Evolutionary conservation across 2,888 invertebrate species (phyloP).

Genomic region (Asteroscopus sphinx): DNA sequence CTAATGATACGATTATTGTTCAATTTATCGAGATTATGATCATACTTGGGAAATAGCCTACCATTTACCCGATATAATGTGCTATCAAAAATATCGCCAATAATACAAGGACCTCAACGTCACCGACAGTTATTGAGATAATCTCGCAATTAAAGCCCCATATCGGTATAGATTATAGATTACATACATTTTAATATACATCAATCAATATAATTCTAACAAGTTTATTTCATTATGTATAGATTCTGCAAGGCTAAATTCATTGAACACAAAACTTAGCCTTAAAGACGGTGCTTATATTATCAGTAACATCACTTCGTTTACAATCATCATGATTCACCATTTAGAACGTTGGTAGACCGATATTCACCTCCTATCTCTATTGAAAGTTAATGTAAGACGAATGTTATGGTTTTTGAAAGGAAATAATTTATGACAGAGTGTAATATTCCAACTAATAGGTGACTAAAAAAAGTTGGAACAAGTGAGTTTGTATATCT

Average conservation of each 20-base stretch:
- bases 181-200: neutral
- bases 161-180: conserved; percentile 8
- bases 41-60: conserved; percentile 21
- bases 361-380: conserved; percentile 39
- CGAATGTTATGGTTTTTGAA: too few species aligned
- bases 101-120: conserved; percentile 2
- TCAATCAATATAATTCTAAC: neutral
- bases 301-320: conserved; percentile 57
- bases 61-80: neutral
- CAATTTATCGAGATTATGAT: conserved; percentile 9
- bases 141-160: conserved; percentile 4
- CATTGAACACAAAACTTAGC: conserved; percentile 47
- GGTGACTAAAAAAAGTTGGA: too few species aligned
- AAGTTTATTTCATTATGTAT: neutral
- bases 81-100: conserved; percentile 1
- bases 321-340: conserved; percentile 58
- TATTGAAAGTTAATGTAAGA: neutral
- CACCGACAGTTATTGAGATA: conserved; percentile 1
- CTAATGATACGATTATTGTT: conserved; percentile 15
- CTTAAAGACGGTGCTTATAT: conserved; percentile 58
- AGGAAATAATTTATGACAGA: too few species aligned
- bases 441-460: too few species aligned
- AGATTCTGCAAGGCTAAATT: neutral
- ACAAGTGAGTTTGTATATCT: too few species aligned
- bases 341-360: conserved; percentile 37